Evolutionary conservation across 2,888 invertebrate genomes (phyloP).

Genomic region (Pammene aurita): DNA sequence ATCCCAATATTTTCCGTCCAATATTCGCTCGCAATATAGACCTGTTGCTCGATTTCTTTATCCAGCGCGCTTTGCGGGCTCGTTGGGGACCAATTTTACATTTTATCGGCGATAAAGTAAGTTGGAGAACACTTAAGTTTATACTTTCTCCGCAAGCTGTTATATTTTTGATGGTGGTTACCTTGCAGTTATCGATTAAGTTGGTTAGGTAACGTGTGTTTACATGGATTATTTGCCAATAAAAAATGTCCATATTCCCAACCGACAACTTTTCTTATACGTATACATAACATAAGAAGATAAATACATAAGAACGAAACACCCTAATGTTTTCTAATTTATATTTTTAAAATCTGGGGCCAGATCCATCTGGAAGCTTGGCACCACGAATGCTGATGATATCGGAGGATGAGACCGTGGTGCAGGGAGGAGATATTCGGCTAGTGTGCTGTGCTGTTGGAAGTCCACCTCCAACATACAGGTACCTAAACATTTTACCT

Average conservation of each 20-base stretch:
- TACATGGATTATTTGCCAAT: no score
- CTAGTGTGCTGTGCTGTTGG: constrained; percentile 88
- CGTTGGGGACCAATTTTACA: constrained; percentile 40
- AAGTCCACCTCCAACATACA: constrained; percentile 87
- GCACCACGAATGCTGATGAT: constrained; percentile 88
- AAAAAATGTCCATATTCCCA: no score
- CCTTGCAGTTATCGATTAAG: not conserved
- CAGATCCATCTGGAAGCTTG: constrained; percentile 79
- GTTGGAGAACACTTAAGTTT: constrained; percentile 25
- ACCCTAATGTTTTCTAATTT: not conserved
- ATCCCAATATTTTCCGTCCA: constrained; percentile 36
- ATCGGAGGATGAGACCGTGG: constrained; percentile 84
- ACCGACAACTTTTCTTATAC: no score
- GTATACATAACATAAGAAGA: no score
- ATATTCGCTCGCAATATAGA: constrained; percentile 37
- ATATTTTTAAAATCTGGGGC: not conserved
- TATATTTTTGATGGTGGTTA: constrained; percentile 8
- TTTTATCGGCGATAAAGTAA: constrained; percentile 33
- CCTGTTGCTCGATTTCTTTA: constrained; percentile 40
- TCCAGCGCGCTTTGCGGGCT: constrained; percentile 35
- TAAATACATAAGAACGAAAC: no score
- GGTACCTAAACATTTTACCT: constrained; percentile 63
- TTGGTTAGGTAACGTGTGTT: not conserved
- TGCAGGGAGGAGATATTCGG: constrained; percentile 86
- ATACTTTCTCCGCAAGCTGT: constrained; percentile 8